Percentiles rank a stretch among this genome's conserved stretches.
Conservation (phyloP, 2,888 invertebrate genomes). For the Calliopum simillimum region DNA sequence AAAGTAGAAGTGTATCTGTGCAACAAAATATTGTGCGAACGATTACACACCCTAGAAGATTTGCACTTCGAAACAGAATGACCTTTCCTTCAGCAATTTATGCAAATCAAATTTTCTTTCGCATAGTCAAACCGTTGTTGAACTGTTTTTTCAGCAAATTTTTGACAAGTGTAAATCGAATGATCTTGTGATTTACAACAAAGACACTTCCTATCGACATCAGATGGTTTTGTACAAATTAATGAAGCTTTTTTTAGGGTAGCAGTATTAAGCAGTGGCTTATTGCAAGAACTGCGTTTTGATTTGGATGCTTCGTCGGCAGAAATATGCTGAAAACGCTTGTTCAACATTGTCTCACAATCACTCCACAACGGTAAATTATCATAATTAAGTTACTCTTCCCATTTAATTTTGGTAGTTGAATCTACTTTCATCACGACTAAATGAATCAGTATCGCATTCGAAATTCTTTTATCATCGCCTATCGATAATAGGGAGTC, state of each 20-base stretch:
- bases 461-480: slow-evolving; percentile 41
- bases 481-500: slow-evolving; percentile 42
- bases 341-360: slow-evolving; percentile 37
- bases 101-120: slow-evolving; percentile 13
- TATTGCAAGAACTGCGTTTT: neutral
- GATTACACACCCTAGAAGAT: neutral
- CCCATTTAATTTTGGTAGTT: slow-evolving; percentile 36
- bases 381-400: slow-evolving; percentile 36
- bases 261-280: neutral
- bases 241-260: slow-evolving; percentile 12
- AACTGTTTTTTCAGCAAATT: slow-evolving; percentile 1
- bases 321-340: slow-evolving; percentile 30
- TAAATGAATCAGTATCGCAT: slow-evolving; percentile 44
- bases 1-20: neutral
- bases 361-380: slow-evolving; percentile 39
- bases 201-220: neutral
- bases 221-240: neutral
- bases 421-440: slow-evolving; percentile 40
- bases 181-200: slow-evolving; percentile 11
- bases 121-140: slow-evolving; percentile 14
- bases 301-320: slow-evolving; percentile 27
- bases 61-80: no score
- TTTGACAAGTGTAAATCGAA: neutral
- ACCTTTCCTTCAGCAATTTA: slow-evolving; percentile 6
- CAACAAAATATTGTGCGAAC: neutral